Base-by-base conservation (phyloP, 2,888 invertebrate species). In the Drosophila anomalipes region DNA sequence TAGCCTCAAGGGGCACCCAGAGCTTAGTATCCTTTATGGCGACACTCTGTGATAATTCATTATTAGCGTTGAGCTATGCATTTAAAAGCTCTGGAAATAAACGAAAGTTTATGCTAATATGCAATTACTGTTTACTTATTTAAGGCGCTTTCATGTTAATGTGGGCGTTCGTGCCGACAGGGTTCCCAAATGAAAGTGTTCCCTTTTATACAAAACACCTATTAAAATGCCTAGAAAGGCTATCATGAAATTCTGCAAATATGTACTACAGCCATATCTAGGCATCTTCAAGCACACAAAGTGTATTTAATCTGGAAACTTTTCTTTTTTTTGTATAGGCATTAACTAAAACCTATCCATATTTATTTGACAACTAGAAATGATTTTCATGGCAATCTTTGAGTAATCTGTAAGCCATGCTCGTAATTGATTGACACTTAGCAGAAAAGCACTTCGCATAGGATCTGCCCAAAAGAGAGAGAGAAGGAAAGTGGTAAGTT, bases 81-180 rank as follows among this genome's bases (percentile, higher is more conserved):
- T 58, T 61, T 22, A 44, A 68, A 53, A 37, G 41, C 56, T 33
- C 33, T 44, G 28, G 4, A 28, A 61, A 53, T 57, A 53, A 60
- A 61, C 54, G 58, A 64, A 62, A 64, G 61, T 77, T 68, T 77
- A 79, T 69, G 84, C 73, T 70, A 82, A 86, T 82, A 81, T 70
- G 54, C 54, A 70, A 57, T 57, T 70, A 54, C 56, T 39, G 62
- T 72, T 70, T 59, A 35, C 32, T 28, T 49, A 60, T 60, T 71
- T 56, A 35, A 54, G 60, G 61, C 7, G 47, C 47, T 22, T 47
- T 22, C 22, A 16, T 26, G 32, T 4, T n/a, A n/a, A 22, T 33
- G 33, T 19, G 35, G 30, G 16, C n/a, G 22, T 22, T 22, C 47
- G 14, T 7, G 22, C 7, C 26, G 37, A 41, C 37, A 32, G n/a